These are phyloP conservation scores for Pinna nobilis DNA, from an alignment of 1,140 invertebrate species.

Conservation along the genomic window DNA sequence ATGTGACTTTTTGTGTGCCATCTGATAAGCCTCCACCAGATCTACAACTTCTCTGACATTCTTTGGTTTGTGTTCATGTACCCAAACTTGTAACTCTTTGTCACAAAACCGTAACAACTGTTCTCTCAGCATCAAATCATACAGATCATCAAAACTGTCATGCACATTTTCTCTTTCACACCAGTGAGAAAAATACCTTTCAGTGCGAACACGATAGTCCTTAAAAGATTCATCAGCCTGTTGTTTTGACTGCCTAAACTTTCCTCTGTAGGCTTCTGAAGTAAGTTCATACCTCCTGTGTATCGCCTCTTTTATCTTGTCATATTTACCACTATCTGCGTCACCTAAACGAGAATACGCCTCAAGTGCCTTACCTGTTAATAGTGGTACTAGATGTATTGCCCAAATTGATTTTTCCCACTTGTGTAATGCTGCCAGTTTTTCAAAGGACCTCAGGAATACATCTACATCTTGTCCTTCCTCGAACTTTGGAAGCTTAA, in stretches of 20 bases:
- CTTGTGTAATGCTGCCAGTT: slow-evolving; percentile 9
- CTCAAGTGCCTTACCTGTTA: slow-evolving; percentile 19
- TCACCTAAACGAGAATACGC: slow-evolving; percentile 18
- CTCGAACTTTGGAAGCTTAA: slow-evolving; percentile 14
- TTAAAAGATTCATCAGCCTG: slow-evolving; percentile 1
- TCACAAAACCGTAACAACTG: not conserved
- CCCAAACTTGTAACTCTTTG: slow-evolving; percentile 7
- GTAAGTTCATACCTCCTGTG: slow-evolving; percentile 25
- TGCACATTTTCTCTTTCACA: slow-evolving; percentile 9
- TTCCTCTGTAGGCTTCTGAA: slow-evolving; percentile 18
- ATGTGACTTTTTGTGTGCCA: not conserved
- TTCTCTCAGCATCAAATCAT: slow-evolving; percentile 11
- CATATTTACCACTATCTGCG: slow-evolving; percentile 6
- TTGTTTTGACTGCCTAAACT: not conserved
- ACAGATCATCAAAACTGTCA: not conserved
- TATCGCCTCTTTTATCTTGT: slow-evolving; percentile 16
- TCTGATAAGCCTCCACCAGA: slow-evolving; percentile 13
- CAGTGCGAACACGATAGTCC: not conserved
- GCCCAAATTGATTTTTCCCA: slow-evolving; percentile 17
- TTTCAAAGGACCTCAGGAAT: slow-evolving; percentile 25
- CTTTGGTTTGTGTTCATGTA: slow-evolving; percentile 7
- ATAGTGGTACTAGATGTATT: slow-evolving; percentile 2
- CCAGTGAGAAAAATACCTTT: slow-evolving; percentile 15
- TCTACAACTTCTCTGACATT: not conserved
- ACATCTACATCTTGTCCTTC: slow-evolving; percentile 25